A percentile compares a stretch with the other conserved stretches of the same genome.
Conservation (phyloP, 2,113 vertebrate species). For the Otocyon megalotis region DNA sequence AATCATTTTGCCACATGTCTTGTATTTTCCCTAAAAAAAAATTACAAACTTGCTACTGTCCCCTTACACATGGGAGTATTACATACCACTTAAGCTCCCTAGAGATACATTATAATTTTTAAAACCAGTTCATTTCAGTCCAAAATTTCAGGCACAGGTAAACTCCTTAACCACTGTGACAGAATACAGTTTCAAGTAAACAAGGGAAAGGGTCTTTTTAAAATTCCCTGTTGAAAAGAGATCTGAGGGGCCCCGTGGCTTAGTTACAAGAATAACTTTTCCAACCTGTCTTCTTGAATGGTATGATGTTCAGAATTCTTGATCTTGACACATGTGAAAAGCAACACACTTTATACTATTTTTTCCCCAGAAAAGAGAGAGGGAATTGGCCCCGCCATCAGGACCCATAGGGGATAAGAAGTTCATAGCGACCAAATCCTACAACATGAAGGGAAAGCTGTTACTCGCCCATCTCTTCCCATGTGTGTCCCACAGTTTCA, state of each 20-base stretch:
- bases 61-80: background rate
- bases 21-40: background rate
- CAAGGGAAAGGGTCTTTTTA: background rate
- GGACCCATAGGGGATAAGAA: background rate
- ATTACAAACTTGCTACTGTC: background rate
- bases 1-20: background rate
- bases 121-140: background rate
- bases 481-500: background rate
- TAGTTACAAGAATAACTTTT: background rate
- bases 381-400: background rate
- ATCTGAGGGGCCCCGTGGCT: background rate
- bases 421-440: background rate
- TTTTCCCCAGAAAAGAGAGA: background rate
- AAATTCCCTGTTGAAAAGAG: background rate
- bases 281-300: background rate
- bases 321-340: background rate
- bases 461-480: background rate
- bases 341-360: background rate
- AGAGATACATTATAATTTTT: background rate
- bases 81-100: background rate
- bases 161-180: background rate
- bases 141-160: background rate
- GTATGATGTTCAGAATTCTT: background rate
- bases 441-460: background rate
- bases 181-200: background rate